A percentile compares a stretch with the other conserved stretches of the same genome.
Evolutionary conservation across 2,797 vertebrate genomes (phyloP).

Genomic region (Cottoperca gobio): DNA sequence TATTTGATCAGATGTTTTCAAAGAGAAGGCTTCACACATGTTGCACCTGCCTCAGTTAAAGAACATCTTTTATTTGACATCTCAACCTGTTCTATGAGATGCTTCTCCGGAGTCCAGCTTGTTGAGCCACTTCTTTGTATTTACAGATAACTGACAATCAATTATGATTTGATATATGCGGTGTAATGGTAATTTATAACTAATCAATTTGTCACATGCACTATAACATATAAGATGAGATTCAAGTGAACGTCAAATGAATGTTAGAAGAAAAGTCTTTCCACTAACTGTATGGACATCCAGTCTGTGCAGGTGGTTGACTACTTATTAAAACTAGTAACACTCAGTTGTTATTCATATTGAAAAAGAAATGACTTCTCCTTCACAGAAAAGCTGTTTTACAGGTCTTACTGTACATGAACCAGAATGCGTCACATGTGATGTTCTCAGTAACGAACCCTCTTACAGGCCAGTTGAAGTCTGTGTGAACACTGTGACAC

Average conservation of each 20-base stretch:
- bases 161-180: not conserved
- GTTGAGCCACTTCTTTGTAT: slow-evolving; percentile 2
- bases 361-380: not conserved
- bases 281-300: not conserved
- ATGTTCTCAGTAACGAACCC: not conserved
- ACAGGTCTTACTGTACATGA: not conserved
- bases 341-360: not conserved
- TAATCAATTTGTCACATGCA: no score
- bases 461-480: not conserved
- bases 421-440: not conserved
- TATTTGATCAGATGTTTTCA: slow-evolving; percentile 26
- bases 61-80: slow-evolving; percentile 5
- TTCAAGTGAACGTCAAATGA: no score
- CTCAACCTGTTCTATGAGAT: not conserved
- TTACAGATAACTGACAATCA: not conserved
- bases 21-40: slow-evolving; percentile 14
- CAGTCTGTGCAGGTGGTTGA: not conserved
- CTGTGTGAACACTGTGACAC: no score
- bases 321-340: not conserved
- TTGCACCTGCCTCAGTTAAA: slow-evolving; percentile 18
- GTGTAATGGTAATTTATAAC: not conserved
- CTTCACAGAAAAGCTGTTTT: not conserved
- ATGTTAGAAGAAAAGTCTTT: not conserved
- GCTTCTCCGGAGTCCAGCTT: not conserved
- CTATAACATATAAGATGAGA: no score